Evolutionary conservation across 2,113 vertebrate species (phyloP), one percentile per base, ranked within the genome.

Genomic region (Cyprinodon variegatus): DNA sequence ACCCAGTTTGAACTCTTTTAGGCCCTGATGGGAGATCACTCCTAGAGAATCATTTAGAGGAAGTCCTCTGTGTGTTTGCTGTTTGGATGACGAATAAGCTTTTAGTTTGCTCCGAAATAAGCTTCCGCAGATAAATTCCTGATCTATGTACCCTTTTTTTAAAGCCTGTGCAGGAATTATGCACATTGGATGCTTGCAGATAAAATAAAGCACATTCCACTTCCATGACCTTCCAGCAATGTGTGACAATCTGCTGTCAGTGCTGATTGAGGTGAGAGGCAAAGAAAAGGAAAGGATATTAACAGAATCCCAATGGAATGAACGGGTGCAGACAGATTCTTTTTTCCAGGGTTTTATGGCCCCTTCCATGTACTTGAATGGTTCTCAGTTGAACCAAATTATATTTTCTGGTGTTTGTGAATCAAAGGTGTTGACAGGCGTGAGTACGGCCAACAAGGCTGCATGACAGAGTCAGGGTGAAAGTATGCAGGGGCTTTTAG

Each of bases 401-500:
- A 81, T 74, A 62, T 67, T 66, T 62, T 50, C 66, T 70, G 79
- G 50, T n/a, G 15, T 20, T 79, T 80, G 75, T 88, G 88, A 88
- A 81, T 91, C 83, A 82, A 78, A 76, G 70, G 79, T 76, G 88
- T 74, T 90, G 87, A 91, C 88, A 89, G 83, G 75, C 68, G 9
- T 76, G 75, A 82, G 82, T 78, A 68, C 6, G 7, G 77, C 77
- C 85, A 77, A 75, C 83, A 53, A 76, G 68, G 53, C 76, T 15
- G 80, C 72, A 70, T n/a, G 11, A 72, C 77, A 90, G 79, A 88
- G 88, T 89, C 89, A 84, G 78, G 77, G 74, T 40, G 59, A 89
- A 90, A 87, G 84, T 84, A 91, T 91, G 89, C 59, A 1, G 82
- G 76, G 81, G 79, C 70, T 86, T 85, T 89, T 70, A 83, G 73